Evolutionary conservation across 2,797 vertebrate species (phyloP).

Genomic region (Pachyuromys duprasi): DNA sequence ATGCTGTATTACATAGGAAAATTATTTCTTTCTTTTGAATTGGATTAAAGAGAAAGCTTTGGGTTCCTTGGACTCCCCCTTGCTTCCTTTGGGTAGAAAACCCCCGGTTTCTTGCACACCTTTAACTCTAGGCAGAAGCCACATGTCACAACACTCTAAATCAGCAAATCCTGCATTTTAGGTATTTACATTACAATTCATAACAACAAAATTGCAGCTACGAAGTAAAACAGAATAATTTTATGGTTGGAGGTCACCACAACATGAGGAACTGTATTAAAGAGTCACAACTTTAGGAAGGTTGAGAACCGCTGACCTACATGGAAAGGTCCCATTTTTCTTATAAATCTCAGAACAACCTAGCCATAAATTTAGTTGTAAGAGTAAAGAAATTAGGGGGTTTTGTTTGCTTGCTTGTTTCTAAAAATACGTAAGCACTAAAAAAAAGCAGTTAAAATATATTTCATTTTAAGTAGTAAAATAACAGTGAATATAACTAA

Average conservation of each 20-base stretch:
- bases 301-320: neutral
- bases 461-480: constrained; percentile 54
- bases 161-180: neutral
- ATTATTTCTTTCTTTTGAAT: neutral
- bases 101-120: neutral
- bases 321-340: neutral
- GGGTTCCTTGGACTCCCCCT: rapidly evolving
- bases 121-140: neutral
- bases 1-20: neutral
- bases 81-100: neutral
- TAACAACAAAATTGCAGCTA: neutral
- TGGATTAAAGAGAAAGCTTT: neutral
- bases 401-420: constrained; percentile 13
- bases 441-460: neutral
- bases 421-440: constrained; percentile 25
- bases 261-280: neutral
- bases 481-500: constrained; percentile 33
- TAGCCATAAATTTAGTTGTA: constrained; percentile 34
- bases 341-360: neutral
- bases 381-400: neutral
- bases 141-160: neutral
- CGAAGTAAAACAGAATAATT: neutral
- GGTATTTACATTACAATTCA: neutral
- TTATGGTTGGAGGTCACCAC: neutral
- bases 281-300: neutral